Percentiles rank a stretch among this genome's conserved stretches.
Evolutionary conservation across 2,113 vertebrate genomes (phyloP).

Genomic region (Mionectes macconnelli): DNA sequence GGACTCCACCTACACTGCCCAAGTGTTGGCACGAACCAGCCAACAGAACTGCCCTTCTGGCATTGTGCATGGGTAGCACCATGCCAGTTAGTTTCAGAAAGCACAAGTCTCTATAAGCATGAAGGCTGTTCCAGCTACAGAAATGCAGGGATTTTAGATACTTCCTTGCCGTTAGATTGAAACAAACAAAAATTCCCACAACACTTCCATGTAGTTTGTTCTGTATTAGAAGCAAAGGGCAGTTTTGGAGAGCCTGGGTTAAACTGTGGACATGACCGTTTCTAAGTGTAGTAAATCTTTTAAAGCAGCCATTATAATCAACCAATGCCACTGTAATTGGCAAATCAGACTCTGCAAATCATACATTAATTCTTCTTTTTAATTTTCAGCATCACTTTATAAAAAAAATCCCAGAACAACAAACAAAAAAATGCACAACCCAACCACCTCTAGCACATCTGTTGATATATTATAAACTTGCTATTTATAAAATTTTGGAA

Average conservation of each 20-base stretch:
- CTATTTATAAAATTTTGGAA: slow-evolving; percentile 35
- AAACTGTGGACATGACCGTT: not conserved
- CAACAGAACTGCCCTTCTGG: not conserved
- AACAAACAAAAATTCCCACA: not conserved
- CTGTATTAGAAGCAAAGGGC: not conserved
- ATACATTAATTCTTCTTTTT: not conserved
- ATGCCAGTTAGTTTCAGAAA: not conserved
- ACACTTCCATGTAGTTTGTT: not conserved
- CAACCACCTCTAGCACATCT: not conserved
- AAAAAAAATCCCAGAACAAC: not conserved
- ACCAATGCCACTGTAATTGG: slow-evolving; percentile 13
- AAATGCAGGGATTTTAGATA: not conserved
- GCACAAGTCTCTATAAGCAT: not conserved
- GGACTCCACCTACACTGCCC: not conserved
- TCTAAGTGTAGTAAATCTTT: not conserved
- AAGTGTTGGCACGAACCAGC: not conserved
- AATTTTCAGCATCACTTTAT: not conserved
- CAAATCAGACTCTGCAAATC: not conserved
- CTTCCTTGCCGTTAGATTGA: not conserved
- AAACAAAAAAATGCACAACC: not conserved
- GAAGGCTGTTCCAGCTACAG: not conserved
- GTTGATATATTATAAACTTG: slow-evolving; percentile 34
- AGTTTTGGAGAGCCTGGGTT: not conserved
- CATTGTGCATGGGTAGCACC: not conserved
- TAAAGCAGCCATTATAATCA: slow-evolving; percentile 8